Evolutionary conservation across 2,797 vertebrate species (phyloP).

Genomic region (Smutsia gigantea): DNA sequence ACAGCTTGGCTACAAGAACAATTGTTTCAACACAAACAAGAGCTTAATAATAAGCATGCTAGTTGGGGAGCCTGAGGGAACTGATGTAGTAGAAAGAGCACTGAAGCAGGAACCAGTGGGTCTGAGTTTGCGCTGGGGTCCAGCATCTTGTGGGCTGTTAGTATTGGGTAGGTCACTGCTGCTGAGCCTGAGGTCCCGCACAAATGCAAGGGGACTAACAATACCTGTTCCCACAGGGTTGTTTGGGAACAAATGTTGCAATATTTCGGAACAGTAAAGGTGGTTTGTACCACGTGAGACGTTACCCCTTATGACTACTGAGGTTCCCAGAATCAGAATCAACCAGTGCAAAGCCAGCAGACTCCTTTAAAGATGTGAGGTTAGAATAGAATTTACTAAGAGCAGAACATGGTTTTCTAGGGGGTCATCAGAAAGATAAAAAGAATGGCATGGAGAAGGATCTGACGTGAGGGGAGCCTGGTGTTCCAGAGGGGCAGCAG

Average conservation of each 20-base stretch:
- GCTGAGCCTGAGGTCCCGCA: neutral
- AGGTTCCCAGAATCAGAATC: neutral
- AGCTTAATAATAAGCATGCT: neutral
- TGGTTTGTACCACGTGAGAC: neutral
- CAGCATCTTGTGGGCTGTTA: neutral
- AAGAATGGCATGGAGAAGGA: neutral
- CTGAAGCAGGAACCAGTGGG: accelerated
- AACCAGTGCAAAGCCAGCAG: neutral
- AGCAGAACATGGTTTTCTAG: neutral
- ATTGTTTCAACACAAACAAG: neutral
- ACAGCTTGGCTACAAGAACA: neutral
- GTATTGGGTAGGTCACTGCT: neutral
- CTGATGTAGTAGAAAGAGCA: neutral
- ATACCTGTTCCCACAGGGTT: neutral
- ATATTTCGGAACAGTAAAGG: neutral
- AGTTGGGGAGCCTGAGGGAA: too few species aligned
- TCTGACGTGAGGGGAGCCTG: neutral
- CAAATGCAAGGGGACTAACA: neutral
- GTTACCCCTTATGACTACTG: too few species aligned
- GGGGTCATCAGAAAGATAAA: neutral
- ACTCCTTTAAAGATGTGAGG: neutral
- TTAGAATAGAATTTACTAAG: neutral
- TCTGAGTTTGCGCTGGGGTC: neutral
- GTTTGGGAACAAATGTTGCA: neutral
- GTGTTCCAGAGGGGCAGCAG: neutral